Conservation (phyloP, 1,140 invertebrate genomes). For the Oryctes rhinoceros region DNA sequence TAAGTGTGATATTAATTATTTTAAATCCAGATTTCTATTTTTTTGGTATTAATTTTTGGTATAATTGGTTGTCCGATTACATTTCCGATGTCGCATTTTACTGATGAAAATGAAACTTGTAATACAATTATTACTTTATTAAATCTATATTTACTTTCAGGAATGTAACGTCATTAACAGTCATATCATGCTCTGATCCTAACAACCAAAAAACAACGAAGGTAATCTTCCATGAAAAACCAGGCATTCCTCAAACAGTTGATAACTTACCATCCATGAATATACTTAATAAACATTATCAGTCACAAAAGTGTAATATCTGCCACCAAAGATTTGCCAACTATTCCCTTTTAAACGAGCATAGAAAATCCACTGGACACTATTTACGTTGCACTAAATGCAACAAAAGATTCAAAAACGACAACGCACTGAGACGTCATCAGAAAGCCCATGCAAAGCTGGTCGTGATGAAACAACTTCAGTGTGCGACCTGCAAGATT, state of each 20-base stretch:
- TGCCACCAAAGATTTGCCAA: background rate
- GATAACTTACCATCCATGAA: background rate
- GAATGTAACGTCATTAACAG: background rate
- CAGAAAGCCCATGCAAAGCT: background rate
- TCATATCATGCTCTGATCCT: background rate
- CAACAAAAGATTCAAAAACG: background rate
- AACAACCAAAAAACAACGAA: slow-evolving; percentile 5
- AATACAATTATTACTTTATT: no score
- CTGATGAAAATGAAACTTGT: no score
- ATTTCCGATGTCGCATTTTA: no score
- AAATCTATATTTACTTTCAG: background rate
- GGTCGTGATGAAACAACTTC: background rate
- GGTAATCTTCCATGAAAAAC: slow-evolving; percentile 14
- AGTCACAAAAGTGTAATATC: background rate
- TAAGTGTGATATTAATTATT: background rate
- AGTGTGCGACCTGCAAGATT: background rate
- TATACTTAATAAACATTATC: background rate
- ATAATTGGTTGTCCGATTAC: no score
- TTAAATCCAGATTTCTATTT: background rate
- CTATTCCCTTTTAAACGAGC: background rate
- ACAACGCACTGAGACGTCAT: background rate
- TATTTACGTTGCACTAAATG: background rate
- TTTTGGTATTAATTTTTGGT: no score
- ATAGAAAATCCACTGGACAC: background rate
- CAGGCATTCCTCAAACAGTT: background rate